Conservation (phyloP, 1,140 invertebrate genomes). For the Ooceraea biroi region DNA sequence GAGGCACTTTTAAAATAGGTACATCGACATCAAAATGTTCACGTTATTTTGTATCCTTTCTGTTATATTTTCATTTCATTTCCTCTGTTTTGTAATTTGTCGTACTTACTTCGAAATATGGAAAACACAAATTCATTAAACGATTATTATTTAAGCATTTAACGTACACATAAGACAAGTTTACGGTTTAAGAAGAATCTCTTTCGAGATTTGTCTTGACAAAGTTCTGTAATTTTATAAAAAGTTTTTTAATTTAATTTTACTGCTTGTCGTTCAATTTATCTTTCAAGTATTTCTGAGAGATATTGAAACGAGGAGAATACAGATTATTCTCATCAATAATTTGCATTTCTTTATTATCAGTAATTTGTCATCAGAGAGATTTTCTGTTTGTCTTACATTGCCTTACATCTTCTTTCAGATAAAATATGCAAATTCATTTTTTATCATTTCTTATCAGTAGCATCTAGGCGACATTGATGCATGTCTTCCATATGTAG, state of each 20-base stretch:
- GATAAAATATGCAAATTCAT: not conserved
- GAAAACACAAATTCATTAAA: not conserved
- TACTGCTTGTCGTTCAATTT: too few relatives aligned
- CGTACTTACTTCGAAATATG: not conserved
- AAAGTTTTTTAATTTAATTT: not conserved
- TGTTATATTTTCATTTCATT: not conserved
- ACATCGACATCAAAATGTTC: not conserved
- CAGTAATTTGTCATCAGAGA: not conserved
- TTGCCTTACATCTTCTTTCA: not conserved
- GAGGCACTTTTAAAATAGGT: slow-evolving; percentile 24
- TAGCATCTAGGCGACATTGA: not conserved
- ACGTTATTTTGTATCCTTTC: not conserved
- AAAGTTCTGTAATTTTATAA: not conserved
- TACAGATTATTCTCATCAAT: too few relatives aligned
- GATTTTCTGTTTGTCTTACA: not conserved
- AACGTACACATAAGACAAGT: not conserved
- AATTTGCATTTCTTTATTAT: too few relatives aligned
- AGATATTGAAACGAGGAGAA: too few relatives aligned
- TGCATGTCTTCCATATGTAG: not conserved
- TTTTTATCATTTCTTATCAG: slow-evolving; percentile 2
- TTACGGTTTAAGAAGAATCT: not conserved
- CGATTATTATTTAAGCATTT: not conserved
- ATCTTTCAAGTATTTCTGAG: too few relatives aligned
- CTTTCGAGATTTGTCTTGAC: not conserved
- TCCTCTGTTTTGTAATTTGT: not conserved